These are phyloP conservation scores for Hylaeus anthracinus DNA, from an alignment of 1,140 invertebrate genomes.

Conservation along the genomic window DNA sequence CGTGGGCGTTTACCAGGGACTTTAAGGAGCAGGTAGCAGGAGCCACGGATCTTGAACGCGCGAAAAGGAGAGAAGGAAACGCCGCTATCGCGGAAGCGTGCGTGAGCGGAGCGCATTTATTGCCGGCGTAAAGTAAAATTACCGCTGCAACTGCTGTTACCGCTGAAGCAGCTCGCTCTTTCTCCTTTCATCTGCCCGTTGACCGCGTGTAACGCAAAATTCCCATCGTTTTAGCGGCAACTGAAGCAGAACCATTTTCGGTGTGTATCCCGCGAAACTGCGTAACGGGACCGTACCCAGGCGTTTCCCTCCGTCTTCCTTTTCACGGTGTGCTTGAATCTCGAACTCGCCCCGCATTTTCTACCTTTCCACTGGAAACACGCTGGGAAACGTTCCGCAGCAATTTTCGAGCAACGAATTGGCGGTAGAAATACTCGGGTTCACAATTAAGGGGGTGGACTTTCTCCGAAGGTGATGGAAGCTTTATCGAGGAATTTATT, in stretches of 20 bases:
- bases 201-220: conserved; percentile 66
- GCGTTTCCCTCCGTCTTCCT: conserved; percentile 19
- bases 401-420: conserved; percentile 8
- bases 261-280: conserved; percentile 60
- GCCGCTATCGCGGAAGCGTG: conserved; percentile 70
- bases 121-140: conserved; percentile 75
- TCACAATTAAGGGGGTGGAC: not conserved
- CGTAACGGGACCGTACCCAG: conserved; percentile 43
- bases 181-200: conserved; percentile 40
- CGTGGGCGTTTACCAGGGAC: not conserved
- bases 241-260: conserved; percentile 73
- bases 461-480: too few species aligned
- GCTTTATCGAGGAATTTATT: too few species aligned
- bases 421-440: not conserved
- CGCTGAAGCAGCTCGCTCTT: conserved; percentile 56
- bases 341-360: conserved; percentile 13
- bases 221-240: conserved; percentile 75
- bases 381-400: not conserved
- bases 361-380: not conserved
- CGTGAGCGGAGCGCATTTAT: conserved; percentile 75
- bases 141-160: conserved; percentile 70
- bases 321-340: not conserved
- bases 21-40: conserved; percentile 14
- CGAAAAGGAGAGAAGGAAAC: conserved; percentile 1
- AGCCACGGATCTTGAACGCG: not conserved